These are phyloP conservation scores for Diadegma fenestrale DNA, from an alignment of 2,888 invertebrate genomes.

Conservation along the genomic window DNA sequence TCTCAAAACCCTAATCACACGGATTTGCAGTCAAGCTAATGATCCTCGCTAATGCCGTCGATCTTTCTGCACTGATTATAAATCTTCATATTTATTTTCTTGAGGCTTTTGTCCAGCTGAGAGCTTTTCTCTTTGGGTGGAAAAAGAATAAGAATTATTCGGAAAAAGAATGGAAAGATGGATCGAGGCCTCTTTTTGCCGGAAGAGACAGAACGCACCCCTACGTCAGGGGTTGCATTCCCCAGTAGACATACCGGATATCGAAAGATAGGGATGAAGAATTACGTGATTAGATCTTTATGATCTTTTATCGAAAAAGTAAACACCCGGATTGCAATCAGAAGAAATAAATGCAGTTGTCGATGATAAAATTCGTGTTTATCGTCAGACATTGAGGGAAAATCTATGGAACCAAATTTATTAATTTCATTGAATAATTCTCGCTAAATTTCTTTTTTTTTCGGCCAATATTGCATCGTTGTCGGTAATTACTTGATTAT, in stretches of 20 bases:
- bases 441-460: too few relatives aligned
- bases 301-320: not conserved
- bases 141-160: not conserved
- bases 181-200: not conserved
- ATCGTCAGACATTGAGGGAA: not conserved
- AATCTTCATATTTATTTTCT: not conserved
- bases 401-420: too few relatives aligned
- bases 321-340: not conserved
- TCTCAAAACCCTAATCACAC: conserved; percentile 57
- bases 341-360: not conserved
- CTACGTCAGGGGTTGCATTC: not conserved
- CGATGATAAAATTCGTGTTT: not conserved
- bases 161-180: not conserved
- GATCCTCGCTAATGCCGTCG: conserved; percentile 68
- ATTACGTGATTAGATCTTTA: not conserved
- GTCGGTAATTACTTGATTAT: not conserved
- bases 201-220: not conserved
- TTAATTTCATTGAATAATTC: not conserved
- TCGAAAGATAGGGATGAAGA: not conserved
- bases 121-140: not conserved
- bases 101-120: conserved; percentile 15
- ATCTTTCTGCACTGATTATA: conserved; percentile 25
- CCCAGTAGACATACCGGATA: not conserved
- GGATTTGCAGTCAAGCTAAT: conserved; percentile 53
- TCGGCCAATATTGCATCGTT: not conserved